Evolutionary conservation across 30 jellyfish, hydroid and myxozoan species (phyloP).

Genomic region (Hydra vulgaris): DNA sequence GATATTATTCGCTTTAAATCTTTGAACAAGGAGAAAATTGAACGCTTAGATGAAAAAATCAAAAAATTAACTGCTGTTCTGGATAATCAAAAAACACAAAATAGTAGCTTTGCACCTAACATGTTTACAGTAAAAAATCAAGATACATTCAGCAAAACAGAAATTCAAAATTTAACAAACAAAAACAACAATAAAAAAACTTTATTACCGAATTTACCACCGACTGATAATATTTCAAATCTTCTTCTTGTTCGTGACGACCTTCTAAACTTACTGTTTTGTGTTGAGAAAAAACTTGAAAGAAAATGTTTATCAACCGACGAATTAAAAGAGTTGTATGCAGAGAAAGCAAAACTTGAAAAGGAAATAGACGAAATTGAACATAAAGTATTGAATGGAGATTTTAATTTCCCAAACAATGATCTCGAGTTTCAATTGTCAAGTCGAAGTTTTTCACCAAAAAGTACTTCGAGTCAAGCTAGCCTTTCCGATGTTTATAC

Average conservation of each 20-base stretch:
- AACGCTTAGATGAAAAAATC: conserved; percentile 17
- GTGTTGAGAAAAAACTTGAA: conserved; percentile 5
- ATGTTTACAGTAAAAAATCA: background rate
- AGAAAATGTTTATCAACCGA: background rate
- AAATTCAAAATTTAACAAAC: background rate
- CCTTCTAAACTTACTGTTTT: conserved; percentile 5
- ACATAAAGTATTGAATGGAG: conserved; percentile 16
- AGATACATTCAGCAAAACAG: too few relatives aligned
- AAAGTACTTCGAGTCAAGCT: conserved; percentile 30
- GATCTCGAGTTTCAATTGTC: conserved; percentile 12
- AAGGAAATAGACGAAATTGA: conserved; percentile 20
- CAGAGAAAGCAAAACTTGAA: conserved; percentile 5
- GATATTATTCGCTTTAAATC: conserved; percentile 16
- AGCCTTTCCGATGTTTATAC: conserved; percentile 4
- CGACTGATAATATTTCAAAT: background rate
- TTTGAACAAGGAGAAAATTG: conserved; percentile 39
- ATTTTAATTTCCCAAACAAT: background rate
- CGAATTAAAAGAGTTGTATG: background rate
- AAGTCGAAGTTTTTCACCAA: conserved; percentile 35
- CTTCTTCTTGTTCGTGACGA: conserved; percentile 13
- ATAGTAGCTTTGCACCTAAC: background rate
- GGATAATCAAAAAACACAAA: conserved; percentile 1
- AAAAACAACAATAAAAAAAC: background rate
- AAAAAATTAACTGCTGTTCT: conserved; percentile 1
- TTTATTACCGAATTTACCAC: background rate